Base-by-base conservation (phyloP, 2,113 vertebrate species). In the Mirza zaza region DNA sequence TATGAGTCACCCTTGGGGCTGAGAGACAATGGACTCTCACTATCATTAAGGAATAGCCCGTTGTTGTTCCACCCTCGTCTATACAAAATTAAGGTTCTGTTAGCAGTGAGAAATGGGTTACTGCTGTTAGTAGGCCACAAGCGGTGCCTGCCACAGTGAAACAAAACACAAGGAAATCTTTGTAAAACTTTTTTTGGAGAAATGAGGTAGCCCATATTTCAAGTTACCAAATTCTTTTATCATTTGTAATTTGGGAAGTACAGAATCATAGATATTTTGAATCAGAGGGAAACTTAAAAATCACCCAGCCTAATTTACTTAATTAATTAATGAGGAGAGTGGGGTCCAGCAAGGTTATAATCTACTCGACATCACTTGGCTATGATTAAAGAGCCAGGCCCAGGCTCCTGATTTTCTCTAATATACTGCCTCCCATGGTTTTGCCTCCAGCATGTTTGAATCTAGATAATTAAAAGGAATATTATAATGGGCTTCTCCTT, bases 261-360 rank as follows among this genome's bases (percentile, higher is more conserved):
- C 18, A 45, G 39, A 87, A 50, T 87, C 45, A 63, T 45, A 87
- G 52, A 90, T 39, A 82, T 93, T 76, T 83, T 87, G 25, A 77
- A 32, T 17, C 34, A 71, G 17, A 82, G 34, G 15, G 57, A 39
- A 59, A 65, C 21, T 75, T 82, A 18, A 48, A 77, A 63, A 48
- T 52, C 59, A 55, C 57, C 45, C 34, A 84, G 27, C 9, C 27
- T 88, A 92, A 59, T 80, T 73, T 9, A 20, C 52, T 52, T 90
- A 93, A 88, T 63, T 86, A 95, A 91, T 71, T 92, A 90, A 80
- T 79, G 32, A 89, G 45, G 10, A 73, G n/a, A 85, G 29, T 23
- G 59, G 68, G 12, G 27, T 73, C 32, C 71, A 75, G 39, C 21
- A 73, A 68, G 80, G 36, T 59, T 42, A 36, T 63, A 88, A 76